phyloP scores from a whole-genome alignment of 2,113 vertebrate genomes.

The Merops nubicus region DNA sequence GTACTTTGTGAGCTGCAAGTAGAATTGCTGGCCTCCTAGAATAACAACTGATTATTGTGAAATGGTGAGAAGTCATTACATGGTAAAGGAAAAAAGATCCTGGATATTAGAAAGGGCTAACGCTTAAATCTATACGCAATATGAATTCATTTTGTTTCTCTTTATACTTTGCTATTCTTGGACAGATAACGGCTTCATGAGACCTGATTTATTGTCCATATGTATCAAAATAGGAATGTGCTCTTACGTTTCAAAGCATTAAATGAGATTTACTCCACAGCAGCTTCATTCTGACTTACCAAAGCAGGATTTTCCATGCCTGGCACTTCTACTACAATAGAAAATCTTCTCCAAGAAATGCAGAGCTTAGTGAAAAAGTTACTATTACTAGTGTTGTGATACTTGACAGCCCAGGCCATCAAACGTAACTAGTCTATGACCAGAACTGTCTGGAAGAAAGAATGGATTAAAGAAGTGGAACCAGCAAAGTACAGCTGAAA shows the following conservation, averaged over 20 bases:
- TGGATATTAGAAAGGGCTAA: background rate
- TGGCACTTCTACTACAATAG: slow-evolving; percentile 54
- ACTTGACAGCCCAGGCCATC: slow-evolving; percentile 7
- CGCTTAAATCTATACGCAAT: slow-evolving; percentile 7
- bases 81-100: background rate
- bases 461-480: background rate
- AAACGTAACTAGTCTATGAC: background rate
- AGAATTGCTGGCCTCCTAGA: background rate
- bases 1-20: background rate
- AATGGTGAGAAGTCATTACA: background rate
- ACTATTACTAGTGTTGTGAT: background rate
- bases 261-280: slow-evolving; percentile 73
- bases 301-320: slow-evolving; percentile 66
- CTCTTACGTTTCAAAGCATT: slow-evolving; percentile 55
- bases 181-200: slow-evolving; percentile 11
- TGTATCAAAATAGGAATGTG: slow-evolving; percentile 52
- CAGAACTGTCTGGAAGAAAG: background rate
- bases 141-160: slow-evolving; percentile 53
- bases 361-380: slow-evolving; percentile 57
- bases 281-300: slow-evolving; percentile 65
- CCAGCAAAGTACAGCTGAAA: background rate
- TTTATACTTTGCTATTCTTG: slow-evolving; percentile 49
- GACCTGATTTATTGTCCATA: slow-evolving; percentile 54
- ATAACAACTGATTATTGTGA: background rate
- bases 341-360: slow-evolving; percentile 65